Percentiles rank a stretch among this genome's conserved stretches.
phyloP scores from a whole-genome alignment of 53 echinoderm and acorn worm species.

The Zoroaster sp. region DNA sequence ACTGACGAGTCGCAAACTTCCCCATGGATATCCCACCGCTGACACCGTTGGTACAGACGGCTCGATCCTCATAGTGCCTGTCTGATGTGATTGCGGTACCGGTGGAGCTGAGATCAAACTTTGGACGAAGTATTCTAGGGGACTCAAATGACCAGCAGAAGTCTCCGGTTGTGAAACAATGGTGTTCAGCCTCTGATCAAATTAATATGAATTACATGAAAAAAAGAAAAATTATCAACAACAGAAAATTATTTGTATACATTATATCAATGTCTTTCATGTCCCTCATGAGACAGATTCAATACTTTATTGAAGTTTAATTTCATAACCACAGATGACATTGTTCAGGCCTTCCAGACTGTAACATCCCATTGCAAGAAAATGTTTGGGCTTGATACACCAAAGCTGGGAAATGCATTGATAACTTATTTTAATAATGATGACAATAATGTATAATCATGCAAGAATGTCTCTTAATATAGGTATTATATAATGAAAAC shows the following conservation, averaged over 20 bases:
- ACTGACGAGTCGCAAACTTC: slow-evolving; percentile 48
- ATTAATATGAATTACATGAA: too few relatives aligned
- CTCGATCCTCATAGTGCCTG: slow-evolving; percentile 45
- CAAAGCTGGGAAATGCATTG: too few relatives aligned
- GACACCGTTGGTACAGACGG: slow-evolving; percentile 67
- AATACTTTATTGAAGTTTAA: too few relatives aligned
- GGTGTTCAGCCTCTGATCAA: slow-evolving; percentile 26
- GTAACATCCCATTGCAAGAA: too few relatives aligned
- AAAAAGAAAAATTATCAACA: not conserved
- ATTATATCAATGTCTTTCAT: not conserved
- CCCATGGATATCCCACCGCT: slow-evolving; percentile 64
- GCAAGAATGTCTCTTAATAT: too few relatives aligned
- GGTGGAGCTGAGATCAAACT: slow-evolving; percentile 31
- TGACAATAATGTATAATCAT: too few relatives aligned
- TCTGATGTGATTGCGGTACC: slow-evolving; percentile 41
- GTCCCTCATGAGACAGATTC: not conserved
- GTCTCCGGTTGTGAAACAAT: slow-evolving; percentile 54
- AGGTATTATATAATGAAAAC: too few relatives aligned
- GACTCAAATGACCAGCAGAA: slow-evolving; percentile 86
- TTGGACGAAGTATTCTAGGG: slow-evolving; percentile 34
- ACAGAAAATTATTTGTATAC: not conserved
- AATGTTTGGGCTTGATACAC: too few relatives aligned
- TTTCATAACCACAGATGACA: too few relatives aligned
- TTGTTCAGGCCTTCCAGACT: too few relatives aligned
- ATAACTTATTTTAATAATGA: too few relatives aligned